Percentiles rank a stretch among this genome's conserved stretches.
Conservation (phyloP, 2,797 vertebrate species). For the Intellagama lesueurii region DNA sequence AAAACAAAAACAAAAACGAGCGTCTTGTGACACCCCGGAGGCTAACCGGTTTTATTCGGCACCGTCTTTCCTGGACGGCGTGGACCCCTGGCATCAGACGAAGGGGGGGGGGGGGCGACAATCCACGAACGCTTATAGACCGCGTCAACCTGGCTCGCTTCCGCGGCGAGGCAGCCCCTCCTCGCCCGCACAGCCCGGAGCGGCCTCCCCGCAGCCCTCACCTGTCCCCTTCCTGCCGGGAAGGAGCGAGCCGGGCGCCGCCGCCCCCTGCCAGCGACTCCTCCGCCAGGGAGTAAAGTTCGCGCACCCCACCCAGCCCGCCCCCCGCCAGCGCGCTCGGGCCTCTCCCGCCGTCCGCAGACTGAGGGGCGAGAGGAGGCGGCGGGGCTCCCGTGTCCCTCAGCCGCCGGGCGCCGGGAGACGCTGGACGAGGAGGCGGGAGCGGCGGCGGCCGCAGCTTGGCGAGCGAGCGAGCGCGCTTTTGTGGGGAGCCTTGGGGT, state of each 20-base stretch:
- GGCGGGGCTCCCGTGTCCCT: constrained; percentile 11
- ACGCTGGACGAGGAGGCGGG: constrained; percentile 23
- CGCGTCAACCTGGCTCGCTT: too few relatives aligned
- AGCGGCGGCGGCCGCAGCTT: not conserved
- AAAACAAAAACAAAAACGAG: too few relatives aligned
- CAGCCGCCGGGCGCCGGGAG: too few relatives aligned
- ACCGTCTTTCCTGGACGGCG: too few relatives aligned
- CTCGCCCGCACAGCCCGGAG: too few relatives aligned
- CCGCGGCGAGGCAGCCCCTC: too few relatives aligned
- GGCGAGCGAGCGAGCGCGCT: not conserved
- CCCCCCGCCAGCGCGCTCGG: not conserved
- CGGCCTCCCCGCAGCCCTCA: not conserved
- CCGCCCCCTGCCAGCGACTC: constrained; percentile 1
- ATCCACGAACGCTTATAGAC: too few relatives aligned
- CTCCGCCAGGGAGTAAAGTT: constrained; percentile 56
- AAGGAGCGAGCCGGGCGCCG: too few relatives aligned
- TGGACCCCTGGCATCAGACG: too few relatives aligned
- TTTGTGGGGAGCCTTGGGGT: not conserved
- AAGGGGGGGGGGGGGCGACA: too few relatives aligned
- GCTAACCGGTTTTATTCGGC: too few relatives aligned
- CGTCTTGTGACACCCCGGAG: too few relatives aligned
- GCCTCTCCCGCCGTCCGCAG: constrained; percentile 4
- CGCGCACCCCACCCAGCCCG: constrained; percentile 52
- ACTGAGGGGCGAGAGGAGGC: not conserved
- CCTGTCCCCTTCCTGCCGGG: not conserved